Base-by-base conservation (phyloP, 1,140 invertebrate genomes). In the Temnothorax curvispinosus region DNA sequence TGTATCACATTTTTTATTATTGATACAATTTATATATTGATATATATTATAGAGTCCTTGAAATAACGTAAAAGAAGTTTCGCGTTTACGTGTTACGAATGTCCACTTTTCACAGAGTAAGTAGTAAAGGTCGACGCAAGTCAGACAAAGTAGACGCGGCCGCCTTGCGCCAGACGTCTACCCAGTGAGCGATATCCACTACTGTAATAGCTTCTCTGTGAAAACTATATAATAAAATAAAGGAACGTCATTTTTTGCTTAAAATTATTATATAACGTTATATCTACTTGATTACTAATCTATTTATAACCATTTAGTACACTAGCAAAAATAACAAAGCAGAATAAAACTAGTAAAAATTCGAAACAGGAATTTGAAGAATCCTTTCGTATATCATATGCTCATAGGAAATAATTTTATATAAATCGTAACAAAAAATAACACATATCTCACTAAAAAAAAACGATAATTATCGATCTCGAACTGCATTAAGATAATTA, bases 71-170 rank as follows among this genome's bases (percentile, higher is more conserved):
- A 65, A 54, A 50, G 32, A 50, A 38, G 44, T 44, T 72, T 41
- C 2, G 38, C 38, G 4, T 47, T 18, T n/a, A 27, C 7, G 32
- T 38, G 0, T 8, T 27, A 15, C 15, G 9, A 50, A 62, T 71
- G 27, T 8, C n/a, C 9, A 32, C 44, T n/a, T 50, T 13, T 3
- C 1, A 15, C 58, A 5, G 1, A 64, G 21, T 3, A 65, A 85
- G 82, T 85, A 80, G 56, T 85, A 47, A 9, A 52, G 38, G 8
- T 80, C 47, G 32, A 6, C n/a, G 52, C 32, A 8, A 58, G 54
- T 21, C 50, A 86, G 85, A 13, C 50, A 35, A 27, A 81, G 60
- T 60, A 56, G 50, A 38, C 41, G 47, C 50, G 47, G 44, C 27
- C 50, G 2, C 15, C 47, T 5, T n/a, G 35, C 32, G 35, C 38